Evolutionary conservation across 2,797 vertebrate species (phyloP).

Genomic region (Paguma larvata): DNA sequence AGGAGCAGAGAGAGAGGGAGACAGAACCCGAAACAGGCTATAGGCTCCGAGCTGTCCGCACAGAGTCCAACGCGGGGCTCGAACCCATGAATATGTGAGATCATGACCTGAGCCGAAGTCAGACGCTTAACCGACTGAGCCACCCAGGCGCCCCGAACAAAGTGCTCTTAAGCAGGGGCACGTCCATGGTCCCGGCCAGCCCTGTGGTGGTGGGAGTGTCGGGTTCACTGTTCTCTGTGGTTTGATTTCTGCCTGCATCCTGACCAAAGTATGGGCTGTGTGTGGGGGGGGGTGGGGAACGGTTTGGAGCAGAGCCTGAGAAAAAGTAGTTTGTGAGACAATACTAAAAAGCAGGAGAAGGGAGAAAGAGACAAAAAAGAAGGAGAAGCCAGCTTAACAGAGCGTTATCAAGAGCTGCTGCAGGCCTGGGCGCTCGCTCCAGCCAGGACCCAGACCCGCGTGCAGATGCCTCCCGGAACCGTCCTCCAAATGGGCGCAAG

Average conservation of each 20-base stretch:
- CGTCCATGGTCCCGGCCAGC: background rate
- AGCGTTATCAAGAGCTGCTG: background rate
- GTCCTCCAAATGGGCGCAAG: too few species aligned
- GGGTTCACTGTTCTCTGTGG: background rate
- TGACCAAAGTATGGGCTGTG: background rate
- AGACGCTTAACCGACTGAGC: too few species aligned
- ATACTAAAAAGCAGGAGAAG: background rate
- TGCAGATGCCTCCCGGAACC: background rate
- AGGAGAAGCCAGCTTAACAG: background rate
- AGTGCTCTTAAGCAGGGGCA: background rate
- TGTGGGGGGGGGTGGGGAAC: rapidly evolving
- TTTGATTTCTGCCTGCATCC: background rate
- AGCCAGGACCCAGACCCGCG: background rate
- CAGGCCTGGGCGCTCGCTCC: rapidly evolving
- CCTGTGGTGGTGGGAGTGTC: background rate
- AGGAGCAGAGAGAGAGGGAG: too few species aligned
- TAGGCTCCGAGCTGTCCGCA: too few species aligned
- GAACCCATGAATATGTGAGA: too few species aligned
- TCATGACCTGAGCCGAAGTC: too few species aligned
- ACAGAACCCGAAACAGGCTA: too few species aligned
- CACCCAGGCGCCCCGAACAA: background rate
- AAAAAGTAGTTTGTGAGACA: background rate
- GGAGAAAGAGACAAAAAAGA: background rate
- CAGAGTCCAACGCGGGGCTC: too few species aligned
- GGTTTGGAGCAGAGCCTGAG: background rate